Evolutionary conservation across 2,888 invertebrate genomes (phyloP), one percentile per base, ranked within the genome.

Genomic region (Osedax fenrisi): DNA sequence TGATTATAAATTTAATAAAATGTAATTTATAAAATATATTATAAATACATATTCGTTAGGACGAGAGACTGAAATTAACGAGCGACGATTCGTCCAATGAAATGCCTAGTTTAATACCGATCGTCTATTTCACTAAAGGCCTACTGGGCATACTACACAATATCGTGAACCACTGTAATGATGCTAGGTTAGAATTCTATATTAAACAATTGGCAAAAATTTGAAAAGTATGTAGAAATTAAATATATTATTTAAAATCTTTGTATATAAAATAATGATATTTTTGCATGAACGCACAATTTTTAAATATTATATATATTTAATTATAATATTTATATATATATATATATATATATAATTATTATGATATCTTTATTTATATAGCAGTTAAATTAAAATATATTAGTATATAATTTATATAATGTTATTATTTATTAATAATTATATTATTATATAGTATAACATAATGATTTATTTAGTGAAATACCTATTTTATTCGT

Each of bases 61-160:
- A 41, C 17, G 10, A 5, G 10, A 41, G 41, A 41, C 17, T 41
- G 41, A 5, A 41, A 41, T 41, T 41, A 17, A 41, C 5, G 17
- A 10, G 41, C 17, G 41, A 41, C 41, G 41, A 41, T 41, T 41
- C 41, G 5, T 41, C 41, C 5, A 75, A 77, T 68, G 69, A 77
- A 74, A 75, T 41, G 5, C 41, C 69, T 13, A 76, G 74, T 25
- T 66, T 41, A 17, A 41, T 41, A 41, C 41, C 41, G 41, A 17
- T 41, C 10, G 41, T 77, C 27, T 77, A 77, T 66, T 74, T 77
- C 59, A 77, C 80, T 5, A 81, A 81, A 71, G 79, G 81, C 24
- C 73, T 80, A 27, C 77, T 82, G 3, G 82, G 82, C 22, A 79
- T 81, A 22, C 75, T 77, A n/a, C 76, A 77, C 27, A 77, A 77